Percentiles rank a stretch among this genome's conserved stretches.
These are phyloP conservation scores for Pangasianodon gigas DNA, from an alignment of 2,113 vertebrate species.

Conservation along the genomic window DNA sequence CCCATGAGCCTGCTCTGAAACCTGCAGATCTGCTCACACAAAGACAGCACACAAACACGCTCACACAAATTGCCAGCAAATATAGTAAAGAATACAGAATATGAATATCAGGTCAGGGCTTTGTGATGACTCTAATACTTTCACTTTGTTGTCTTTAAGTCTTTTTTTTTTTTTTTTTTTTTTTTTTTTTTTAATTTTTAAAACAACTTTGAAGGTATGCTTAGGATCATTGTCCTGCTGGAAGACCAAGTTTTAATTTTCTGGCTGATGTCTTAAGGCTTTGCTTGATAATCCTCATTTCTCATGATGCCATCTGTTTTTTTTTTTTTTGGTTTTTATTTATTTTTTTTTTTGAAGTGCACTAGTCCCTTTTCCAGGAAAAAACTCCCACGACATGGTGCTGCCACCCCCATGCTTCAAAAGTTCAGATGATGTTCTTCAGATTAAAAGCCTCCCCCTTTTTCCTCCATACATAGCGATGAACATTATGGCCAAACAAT, in stretches of 20 bases:
- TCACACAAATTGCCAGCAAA: slow-evolving; percentile 33
- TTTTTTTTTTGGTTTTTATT: neutral
- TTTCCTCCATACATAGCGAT: neutral
- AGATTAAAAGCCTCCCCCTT: neutral
- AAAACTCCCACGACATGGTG: neutral
- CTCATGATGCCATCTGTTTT: neutral
- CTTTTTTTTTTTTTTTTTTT: neutral
- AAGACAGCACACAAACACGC: slow-evolving; percentile 34
- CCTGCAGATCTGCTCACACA: slow-evolving; percentile 15
- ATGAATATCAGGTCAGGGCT: neutral
- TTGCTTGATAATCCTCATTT: neutral
- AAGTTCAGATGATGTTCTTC: neutral
- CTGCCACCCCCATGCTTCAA: neutral
- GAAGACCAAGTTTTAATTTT: neutral
- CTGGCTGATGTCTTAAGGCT: neutral
- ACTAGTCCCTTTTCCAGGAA: neutral
- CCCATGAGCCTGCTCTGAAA: slow-evolving; percentile 48
- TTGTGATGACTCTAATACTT: neutral
- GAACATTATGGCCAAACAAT: neutral
- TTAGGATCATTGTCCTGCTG: neutral
- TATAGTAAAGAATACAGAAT: neutral
- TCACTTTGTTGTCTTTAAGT: neutral
- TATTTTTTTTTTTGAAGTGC: neutral
- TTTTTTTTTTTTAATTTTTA: too few species aligned
- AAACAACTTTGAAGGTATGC: neutral